Percentiles rank a stretch among this genome's conserved stretches.
Evolutionary conservation across 1,140 invertebrate species (phyloP).

Genomic region (Lepidurus packardi): DNA sequence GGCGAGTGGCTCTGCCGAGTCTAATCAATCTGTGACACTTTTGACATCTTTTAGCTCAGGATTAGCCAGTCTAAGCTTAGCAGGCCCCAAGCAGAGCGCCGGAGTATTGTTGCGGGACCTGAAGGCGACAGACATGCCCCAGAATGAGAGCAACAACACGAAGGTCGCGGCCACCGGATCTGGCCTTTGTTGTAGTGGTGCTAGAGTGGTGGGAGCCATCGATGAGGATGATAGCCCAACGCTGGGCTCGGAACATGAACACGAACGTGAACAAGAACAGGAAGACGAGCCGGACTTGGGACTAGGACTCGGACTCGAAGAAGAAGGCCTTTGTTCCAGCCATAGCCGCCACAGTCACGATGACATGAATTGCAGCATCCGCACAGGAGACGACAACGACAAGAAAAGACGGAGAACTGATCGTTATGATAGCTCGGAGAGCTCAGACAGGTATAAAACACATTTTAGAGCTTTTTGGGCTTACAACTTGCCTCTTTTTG

Average conservation of each 20-base stretch:
- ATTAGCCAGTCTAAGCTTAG: constrained; percentile 5
- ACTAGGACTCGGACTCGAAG: not conserved
- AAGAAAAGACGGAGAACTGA: constrained; percentile 31
- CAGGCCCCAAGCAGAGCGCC: not conserved
- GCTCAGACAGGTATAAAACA: constrained; percentile 31
- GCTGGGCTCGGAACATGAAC: constrained; percentile 13
- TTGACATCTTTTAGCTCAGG: constrained; percentile 3
- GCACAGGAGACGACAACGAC: constrained; percentile 24
- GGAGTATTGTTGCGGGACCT: not conserved
- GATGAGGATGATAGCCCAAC: not conserved
- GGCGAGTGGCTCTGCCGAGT: not conserved
- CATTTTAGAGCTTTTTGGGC: no score
- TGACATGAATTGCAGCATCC: not conserved
- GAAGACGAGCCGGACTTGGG: constrained; percentile 11
- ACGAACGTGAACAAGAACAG: constrained; percentile 11
- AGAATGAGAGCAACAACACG: not conserved
- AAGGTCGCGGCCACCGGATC: not conserved
- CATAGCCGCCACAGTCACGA: not conserved
- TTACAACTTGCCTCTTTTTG: not conserved
- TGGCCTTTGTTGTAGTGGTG: not conserved
- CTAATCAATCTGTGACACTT: not conserved
- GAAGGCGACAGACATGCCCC: not conserved
- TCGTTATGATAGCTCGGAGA: constrained; percentile 33
- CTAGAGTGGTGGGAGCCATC: not conserved
- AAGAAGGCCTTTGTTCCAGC: constrained; percentile 20